Conservation (phyloP, 2,113 vertebrate genomes). For the Serinus canaria region DNA sequence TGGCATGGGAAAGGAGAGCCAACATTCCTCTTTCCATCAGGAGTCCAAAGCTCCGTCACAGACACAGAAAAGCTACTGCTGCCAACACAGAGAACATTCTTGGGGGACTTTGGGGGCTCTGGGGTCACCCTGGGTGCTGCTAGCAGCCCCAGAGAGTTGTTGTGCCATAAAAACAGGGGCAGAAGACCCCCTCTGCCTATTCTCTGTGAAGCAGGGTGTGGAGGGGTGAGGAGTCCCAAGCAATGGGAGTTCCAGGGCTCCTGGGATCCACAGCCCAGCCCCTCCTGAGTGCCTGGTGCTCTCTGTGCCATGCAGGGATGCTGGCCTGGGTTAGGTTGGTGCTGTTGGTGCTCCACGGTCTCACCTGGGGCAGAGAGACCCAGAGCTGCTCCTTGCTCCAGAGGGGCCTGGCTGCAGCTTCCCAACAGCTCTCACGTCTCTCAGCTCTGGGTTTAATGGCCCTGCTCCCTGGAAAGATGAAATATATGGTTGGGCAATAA, state of each 20-base stretch:
- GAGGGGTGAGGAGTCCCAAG: not conserved
- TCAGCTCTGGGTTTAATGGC: not conserved
- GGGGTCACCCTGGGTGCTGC: not conserved
- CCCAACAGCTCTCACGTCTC: not conserved
- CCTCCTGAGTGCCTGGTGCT: not conserved
- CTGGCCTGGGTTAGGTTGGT: rapidly evolving
- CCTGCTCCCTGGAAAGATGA: not conserved
- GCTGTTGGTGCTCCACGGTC: not conserved
- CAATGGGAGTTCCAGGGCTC: rapidly evolving
- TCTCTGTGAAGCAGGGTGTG: rapidly evolving
- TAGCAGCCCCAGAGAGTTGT: not conserved
- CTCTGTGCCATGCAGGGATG: rapidly evolving
- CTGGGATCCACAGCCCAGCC: not conserved
- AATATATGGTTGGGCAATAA: constrained; percentile 3
- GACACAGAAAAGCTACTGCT: not conserved
- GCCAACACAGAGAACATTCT: not conserved
- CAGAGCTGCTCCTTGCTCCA: not conserved
- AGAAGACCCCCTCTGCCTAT: not conserved
- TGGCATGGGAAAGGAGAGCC: not conserved
- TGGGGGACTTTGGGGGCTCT: not conserved
- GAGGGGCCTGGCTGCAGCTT: not conserved
- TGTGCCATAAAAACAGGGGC: not conserved
- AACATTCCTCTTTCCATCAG: not conserved
- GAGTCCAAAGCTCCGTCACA: not conserved
- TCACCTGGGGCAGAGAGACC: rapidly evolving